Percentiles rank a stretch among this genome's conserved stretches.
These are phyloP conservation scores for Thyatira batis DNA, from an alignment of 2,888 invertebrate genomes.

Conservation along the genomic window DNA sequence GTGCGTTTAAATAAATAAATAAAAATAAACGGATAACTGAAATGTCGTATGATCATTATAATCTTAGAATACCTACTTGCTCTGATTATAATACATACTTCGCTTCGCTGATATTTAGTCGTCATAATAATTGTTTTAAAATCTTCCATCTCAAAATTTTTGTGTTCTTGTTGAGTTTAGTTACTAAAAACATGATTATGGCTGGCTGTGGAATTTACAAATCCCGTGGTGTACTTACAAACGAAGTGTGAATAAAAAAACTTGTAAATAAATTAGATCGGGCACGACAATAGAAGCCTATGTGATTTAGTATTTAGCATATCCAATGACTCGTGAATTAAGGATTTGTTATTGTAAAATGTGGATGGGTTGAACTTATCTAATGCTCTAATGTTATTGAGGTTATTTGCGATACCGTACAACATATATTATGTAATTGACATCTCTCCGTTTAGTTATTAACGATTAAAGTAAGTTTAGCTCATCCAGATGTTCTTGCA, in stretches of 20 bases:
- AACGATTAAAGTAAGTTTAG: slow-evolving; percentile 43
- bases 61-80: no score
- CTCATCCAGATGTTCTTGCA: slow-evolving; percentile 52
- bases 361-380: slow-evolving; percentile 58
- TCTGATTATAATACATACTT: no score
- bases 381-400: slow-evolving; percentile 18
- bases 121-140: background rate
- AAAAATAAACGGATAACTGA: background rate
- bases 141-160: background rate
- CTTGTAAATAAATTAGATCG: slow-evolving; percentile 19
- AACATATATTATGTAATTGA: slow-evolving; percentile 9
- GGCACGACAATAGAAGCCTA: slow-evolving; percentile 45
- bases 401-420: slow-evolving; percentile 19
- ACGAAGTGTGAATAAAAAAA: background rate
- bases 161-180: background rate
- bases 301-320: slow-evolving; percentile 62
- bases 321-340: slow-evolving; percentile 40
- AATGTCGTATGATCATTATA: background rate
- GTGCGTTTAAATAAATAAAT: no score
- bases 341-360: slow-evolving; percentile 36
- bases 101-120: background rate
- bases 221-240: background rate
- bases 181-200: background rate
- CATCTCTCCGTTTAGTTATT: slow-evolving; percentile 9
- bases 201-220: slow-evolving; percentile 8